Evolutionary conservation across 37 sponge, comb jelly and placozoan species (phyloP).

Genomic region (Eunapius fragilis): DNA sequence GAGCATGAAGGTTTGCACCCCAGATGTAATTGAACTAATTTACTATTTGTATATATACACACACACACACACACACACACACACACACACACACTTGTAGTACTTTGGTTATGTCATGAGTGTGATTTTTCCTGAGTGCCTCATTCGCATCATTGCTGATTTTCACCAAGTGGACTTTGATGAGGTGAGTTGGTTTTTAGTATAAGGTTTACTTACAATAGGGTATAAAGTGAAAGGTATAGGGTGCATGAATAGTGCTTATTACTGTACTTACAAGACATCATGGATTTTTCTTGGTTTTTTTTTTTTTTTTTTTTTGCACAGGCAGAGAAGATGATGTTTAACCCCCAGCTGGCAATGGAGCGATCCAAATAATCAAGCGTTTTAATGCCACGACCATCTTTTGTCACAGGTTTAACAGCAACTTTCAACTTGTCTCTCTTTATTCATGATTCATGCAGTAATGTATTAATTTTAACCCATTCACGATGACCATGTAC

Average conservation of each 20-base stretch:
- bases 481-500: not conserved
- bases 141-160: conserved; percentile 44
- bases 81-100: not conserved
- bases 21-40: not conserved
- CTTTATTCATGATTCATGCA: not conserved
- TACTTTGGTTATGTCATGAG: conserved; percentile 52
- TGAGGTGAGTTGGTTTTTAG: not conserved
- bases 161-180: conserved; percentile 25
- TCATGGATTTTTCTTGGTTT: not conserved
- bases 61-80: not conserved
- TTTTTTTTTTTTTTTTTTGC: not conserved
- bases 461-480: not conserved
- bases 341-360: not conserved
- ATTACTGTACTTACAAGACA: too few species aligned
- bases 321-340: not conserved
- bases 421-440: not conserved
- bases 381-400: not conserved
- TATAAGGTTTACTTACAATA: too few species aligned
- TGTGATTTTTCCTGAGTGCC: conserved; percentile 47
- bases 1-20: conserved; percentile 40
- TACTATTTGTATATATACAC: not conserved
- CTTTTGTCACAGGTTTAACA: not conserved
- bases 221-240: too few species aligned
- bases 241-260: too few species aligned
- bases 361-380: not conserved